phyloP scores from a whole-genome alignment of 2,113 vertebrate species.

The Pungitius pungitius region DNA sequence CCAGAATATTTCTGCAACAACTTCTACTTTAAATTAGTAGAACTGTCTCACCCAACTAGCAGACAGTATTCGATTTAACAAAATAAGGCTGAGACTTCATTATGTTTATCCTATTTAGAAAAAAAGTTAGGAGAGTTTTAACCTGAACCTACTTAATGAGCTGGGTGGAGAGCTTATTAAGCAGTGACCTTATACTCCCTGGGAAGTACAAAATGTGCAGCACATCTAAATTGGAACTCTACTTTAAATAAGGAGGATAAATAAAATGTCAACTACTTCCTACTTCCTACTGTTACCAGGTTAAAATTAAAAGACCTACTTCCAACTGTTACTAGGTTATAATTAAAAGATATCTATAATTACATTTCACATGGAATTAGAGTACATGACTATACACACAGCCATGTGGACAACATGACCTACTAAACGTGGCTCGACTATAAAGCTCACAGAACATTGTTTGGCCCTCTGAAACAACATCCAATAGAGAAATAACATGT shows the following conservation, averaged over 20 bases:
- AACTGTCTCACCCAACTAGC: background rate
- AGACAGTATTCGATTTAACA: background rate
- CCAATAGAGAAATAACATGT: background rate
- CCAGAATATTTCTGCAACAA: background rate
- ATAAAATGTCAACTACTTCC: background rate
- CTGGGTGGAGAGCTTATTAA: background rate
- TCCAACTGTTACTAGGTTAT: background rate
- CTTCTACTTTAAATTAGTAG: no score
- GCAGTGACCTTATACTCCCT: slow-evolving; percentile 1
- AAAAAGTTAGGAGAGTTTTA: background rate
- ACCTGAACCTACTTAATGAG: no score
- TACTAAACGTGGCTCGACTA: background rate
- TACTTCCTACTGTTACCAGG: background rate
- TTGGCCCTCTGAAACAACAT: background rate
- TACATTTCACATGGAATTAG: background rate
- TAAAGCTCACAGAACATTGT: background rate
- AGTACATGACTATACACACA: no score
- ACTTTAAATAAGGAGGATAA: background rate
- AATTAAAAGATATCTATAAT: background rate
- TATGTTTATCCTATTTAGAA: slow-evolving; percentile 2
- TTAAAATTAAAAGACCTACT: background rate
- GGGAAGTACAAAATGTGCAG: background rate
- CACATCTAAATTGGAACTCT: background rate
- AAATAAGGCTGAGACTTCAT: background rate
- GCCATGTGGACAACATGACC: background rate